Base-by-base conservation (phyloP, 1,140 invertebrate genomes). In the Leptopilina clavipes region DNA sequence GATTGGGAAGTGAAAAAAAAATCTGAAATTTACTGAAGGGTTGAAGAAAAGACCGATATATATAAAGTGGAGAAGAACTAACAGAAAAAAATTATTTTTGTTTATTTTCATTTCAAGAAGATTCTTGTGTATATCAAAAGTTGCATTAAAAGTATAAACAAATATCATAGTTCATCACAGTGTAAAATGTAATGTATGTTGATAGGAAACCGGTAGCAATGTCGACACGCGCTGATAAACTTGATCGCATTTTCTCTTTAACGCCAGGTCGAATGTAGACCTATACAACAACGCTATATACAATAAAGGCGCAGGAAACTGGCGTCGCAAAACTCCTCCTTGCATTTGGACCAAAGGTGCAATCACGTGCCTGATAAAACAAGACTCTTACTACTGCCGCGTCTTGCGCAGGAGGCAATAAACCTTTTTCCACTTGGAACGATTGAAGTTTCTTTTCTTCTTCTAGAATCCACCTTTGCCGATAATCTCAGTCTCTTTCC, bases 351-450 rank as follows among this genome's bases (percentile, higher is more conserved):
- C 52, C 54, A 25, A 37, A 78, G 77, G 80, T 75, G 78, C 75
- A 79, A 78, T 82, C 79, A 72, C 70, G 45, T 54, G 45, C 14
- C 78, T 72, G 73, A 65, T 71, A 76, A 73, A 65, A 65, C 59
- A 65, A 76, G 75, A 76, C 75, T 72, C 75, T 76, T 71, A 73
- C 75, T 45, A 65, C 71, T 45, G 65, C 73, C 59, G 75, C 45
- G 37, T 71, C 74, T 70, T 18, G 65, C 19, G 44, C 74, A 31
- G 70, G 12, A 12, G 59, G 75, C 77, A 76, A 81, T 81, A 79
- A 81, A 81, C 76, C 77, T 48, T 74, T 77, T 76, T 75, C 74
- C 74, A n/a, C 59, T 71, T 75, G 40, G 19, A 75, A 52, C 59
- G 65, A 81, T 81, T 75, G 76, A 77, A 81, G 77, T 76, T 65